Evolutionary conservation across 2,113 vertebrate species (phyloP), one percentile per base, ranked within the genome.

Genomic region (Prinia subflava): DNA sequence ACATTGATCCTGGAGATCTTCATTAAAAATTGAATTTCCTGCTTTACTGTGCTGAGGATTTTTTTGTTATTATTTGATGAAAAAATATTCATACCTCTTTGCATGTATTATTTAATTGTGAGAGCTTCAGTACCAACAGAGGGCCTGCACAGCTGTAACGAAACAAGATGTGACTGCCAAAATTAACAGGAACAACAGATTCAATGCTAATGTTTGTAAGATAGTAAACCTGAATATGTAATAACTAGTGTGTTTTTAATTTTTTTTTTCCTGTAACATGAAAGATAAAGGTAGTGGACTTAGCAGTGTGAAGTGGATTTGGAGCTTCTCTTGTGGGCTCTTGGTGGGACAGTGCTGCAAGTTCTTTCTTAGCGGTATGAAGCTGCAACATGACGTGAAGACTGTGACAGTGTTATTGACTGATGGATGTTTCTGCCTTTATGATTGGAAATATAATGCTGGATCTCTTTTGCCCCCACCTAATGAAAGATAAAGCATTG

Each of bases 251-350:
- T 63, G 14, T 39, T 79, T 78, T 47, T 41, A 44, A 12, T 18
- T 6, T 4, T 31, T 52, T n/a, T 65, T 64, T 67, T 11, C 30
- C 9, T 79, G 5, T 59, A 64, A 28, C 4, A 5, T 30, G 28
- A 63, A 86, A 17, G 18, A 37, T 2, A 4, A n/a, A 62, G 14
- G 27, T 59, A 33, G 18, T 59, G 23, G 23, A 35, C 11, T 79
- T 39, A 23, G 64, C 25, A 16, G 10, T 0, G 0, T 41, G 37
- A 13, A 19, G 11, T 24, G 33, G 28, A 16, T 4, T 3, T 30
- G 44, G 44, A 87, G 31, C 12, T 3, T 49, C 35, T 52, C 10
- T 30, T 47, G 14, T 53, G 39, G 12, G 11, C 16, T 70, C 9
- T 11, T 24, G 47, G 25, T 81, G 69, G 14, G 64, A 25, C 13